A percentile compares a stretch with the other conserved stretches of the same genome.
These are phyloP conservation scores for Andrena minutula DNA, from an alignment of 2,888 invertebrate genomes.

Conservation along the genomic window DNA sequence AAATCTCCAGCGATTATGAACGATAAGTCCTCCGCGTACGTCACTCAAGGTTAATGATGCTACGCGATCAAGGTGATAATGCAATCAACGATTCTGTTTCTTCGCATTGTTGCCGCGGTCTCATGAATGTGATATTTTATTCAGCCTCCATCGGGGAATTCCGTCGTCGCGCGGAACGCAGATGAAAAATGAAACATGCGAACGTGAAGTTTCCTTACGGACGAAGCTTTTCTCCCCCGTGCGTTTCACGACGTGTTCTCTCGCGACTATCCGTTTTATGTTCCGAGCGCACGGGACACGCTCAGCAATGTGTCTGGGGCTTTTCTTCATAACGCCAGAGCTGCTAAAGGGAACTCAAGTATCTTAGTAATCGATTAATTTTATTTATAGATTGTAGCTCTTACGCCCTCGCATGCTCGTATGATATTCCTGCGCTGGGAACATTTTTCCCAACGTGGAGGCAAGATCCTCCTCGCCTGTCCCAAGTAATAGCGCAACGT, in stretches of 20 bases:
- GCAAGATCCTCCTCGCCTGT: too few relatives aligned
- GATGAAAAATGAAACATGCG: neutral
- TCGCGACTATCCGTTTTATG: constrained; percentile 3
- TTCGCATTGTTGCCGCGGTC: neutral
- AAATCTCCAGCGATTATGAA: too few relatives aligned
- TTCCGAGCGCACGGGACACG: neutral
- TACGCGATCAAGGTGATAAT: neutral
- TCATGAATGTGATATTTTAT: neutral
- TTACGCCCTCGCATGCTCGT: too few relatives aligned
- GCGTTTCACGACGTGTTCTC: constrained; percentile 1
- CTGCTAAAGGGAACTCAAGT: neutral
- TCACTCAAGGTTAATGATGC: too few relatives aligned
- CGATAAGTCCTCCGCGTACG: too few relatives aligned
- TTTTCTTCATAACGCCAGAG: neutral
- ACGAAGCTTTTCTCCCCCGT: neutral
- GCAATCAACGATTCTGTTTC: neutral
- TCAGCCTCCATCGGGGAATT: constrained; percentile 1
- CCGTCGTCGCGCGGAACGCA: neutral
- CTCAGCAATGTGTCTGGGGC: neutral
- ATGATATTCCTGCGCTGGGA: too few relatives aligned
- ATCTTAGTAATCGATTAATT: too few relatives aligned
- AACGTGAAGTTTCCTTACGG: constrained; percentile 13
- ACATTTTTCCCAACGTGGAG: too few relatives aligned
- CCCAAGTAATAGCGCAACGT: too few relatives aligned
- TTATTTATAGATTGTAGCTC: too few relatives aligned